Percentiles rank a stretch among this genome's conserved stretches.
phyloP scores from a whole-genome alignment of 1,140 invertebrate genomes.

The Phthorimaea operculella region DNA sequence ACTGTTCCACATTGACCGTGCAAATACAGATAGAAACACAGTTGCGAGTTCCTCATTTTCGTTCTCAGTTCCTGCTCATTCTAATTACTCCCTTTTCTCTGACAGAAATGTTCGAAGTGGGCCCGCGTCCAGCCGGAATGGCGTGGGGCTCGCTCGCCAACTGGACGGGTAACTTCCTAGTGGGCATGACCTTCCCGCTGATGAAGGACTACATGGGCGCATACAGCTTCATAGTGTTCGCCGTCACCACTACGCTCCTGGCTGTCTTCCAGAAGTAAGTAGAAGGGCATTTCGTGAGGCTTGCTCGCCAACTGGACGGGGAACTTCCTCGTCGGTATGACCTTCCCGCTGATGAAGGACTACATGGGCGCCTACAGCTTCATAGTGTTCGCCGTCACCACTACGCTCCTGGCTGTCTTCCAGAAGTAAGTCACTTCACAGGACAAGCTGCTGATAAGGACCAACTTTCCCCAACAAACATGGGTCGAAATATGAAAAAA shows the following conservation, averaged over 20 bases:
- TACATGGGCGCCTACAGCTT: conserved; percentile 77
- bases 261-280: conserved; percentile 75
- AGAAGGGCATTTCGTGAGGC: too few species aligned
- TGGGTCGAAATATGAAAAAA: too few species aligned
- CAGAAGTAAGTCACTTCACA: too few species aligned
- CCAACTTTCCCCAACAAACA: too few species aligned
- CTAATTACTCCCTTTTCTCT: conserved; percentile 4
- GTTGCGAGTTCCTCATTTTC: too few species aligned
- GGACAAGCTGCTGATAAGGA: too few species aligned
- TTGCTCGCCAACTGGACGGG: conserved; percentile 90
- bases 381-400: conserved; percentile 74
- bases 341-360: conserved; percentile 76
- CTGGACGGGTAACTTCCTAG: conserved; percentile 91
- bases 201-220: conserved; percentile 73
- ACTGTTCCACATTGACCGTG: too few species aligned
- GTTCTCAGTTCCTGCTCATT: too few species aligned
- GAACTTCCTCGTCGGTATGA: conserved; percentile 89
- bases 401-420: conserved; percentile 72
- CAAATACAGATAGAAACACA: too few species aligned
- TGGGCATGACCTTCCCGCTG: conserved; percentile 83
- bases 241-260: conserved; percentile 69
- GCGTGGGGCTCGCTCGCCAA: conserved; percentile 88
- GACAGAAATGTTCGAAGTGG: conserved; percentile 88
- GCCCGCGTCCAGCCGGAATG: conserved; percentile 85
- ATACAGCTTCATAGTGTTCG: conserved; percentile 79